These are phyloP conservation scores for Ceratina australensis DNA, from an alignment of 1,140 invertebrate genomes.

Conservation along the genomic window DNA sequence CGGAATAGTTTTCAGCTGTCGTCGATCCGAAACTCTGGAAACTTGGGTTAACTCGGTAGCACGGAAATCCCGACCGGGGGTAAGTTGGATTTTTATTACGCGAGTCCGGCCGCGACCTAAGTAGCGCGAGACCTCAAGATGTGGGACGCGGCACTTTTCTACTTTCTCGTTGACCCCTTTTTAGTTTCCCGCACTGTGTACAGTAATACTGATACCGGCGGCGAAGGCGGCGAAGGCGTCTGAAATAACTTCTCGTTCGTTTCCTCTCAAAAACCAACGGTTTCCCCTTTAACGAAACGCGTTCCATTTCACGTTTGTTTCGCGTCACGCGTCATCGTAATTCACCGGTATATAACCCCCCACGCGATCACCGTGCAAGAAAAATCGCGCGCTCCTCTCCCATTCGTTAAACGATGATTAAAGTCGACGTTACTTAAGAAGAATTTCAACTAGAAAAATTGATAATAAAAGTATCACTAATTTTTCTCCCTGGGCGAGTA, in stretches of 20 bases:
- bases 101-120: conserved; percentile 7
- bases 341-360: too few relatives aligned
- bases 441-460: not conserved
- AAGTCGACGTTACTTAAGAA: too few relatives aligned
- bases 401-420: too few relatives aligned
- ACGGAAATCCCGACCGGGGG: not conserved
- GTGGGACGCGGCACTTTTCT: conserved; percentile 21
- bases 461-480: not conserved
- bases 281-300: not conserved
- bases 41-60: not conserved
- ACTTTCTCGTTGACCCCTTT: conserved; percentile 13
- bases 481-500: not conserved
- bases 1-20: not conserved
- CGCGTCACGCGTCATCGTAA: too few relatives aligned
- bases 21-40: too few relatives aligned
- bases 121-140: conserved; percentile 19
- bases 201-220: too few relatives aligned
- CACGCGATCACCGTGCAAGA: too few relatives aligned
- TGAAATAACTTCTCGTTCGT: not conserved
- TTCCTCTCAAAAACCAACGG: not conserved
- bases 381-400: too few relatives aligned
- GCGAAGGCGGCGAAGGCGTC: not conserved
- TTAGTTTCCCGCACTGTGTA: not conserved
- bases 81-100: conserved; percentile 33
- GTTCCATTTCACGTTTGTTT: too few relatives aligned